Percentiles rank a stretch among this genome's conserved stretches.
Conservation (phyloP, 1,140 invertebrate genomes). For the Heliconius himera region DNA sequence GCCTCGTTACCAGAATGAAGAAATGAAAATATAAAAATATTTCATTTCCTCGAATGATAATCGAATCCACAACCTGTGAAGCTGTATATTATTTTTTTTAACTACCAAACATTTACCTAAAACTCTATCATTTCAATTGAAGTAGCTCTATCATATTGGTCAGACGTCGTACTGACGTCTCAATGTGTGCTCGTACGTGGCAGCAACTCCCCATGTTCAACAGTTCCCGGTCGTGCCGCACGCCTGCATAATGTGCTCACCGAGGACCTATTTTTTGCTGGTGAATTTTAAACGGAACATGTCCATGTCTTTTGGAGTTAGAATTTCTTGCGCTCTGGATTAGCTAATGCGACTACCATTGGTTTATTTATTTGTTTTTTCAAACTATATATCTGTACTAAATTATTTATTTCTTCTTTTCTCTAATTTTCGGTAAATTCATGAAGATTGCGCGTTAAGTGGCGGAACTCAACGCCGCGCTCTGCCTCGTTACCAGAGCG, state of each 20-base stretch:
- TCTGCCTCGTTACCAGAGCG: too few species aligned
- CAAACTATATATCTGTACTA: too few species aligned
- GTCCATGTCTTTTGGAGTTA: slow-evolving; percentile 65
- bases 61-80: too few species aligned
- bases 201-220: slow-evolving; percentile 35
- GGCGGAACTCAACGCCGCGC: too few species aligned
- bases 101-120: background rate
- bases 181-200: slow-evolving; percentile 35
- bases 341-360: background rate
- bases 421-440: too few species aligned
- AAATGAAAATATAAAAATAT: too few species aligned
- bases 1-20: too few species aligned
- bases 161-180: slow-evolving; percentile 37
- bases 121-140: background rate
- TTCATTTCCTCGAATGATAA: too few species aligned
- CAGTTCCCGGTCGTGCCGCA: slow-evolving; percentile 68
- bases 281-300: slow-evolving; percentile 75
- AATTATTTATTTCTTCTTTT: too few species aligned
- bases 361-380: background rate
- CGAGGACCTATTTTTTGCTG: slow-evolving; percentile 75
- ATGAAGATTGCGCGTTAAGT: too few species aligned
- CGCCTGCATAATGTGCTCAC: slow-evolving; percentile 72
- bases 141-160: slow-evolving; percentile 23
- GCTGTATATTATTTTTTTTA: background rate
- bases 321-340: slow-evolving; percentile 54